phyloP scores from a whole-genome alignment of 2,797 vertebrate species.

The Melanotaenia boesemani region DNA sequence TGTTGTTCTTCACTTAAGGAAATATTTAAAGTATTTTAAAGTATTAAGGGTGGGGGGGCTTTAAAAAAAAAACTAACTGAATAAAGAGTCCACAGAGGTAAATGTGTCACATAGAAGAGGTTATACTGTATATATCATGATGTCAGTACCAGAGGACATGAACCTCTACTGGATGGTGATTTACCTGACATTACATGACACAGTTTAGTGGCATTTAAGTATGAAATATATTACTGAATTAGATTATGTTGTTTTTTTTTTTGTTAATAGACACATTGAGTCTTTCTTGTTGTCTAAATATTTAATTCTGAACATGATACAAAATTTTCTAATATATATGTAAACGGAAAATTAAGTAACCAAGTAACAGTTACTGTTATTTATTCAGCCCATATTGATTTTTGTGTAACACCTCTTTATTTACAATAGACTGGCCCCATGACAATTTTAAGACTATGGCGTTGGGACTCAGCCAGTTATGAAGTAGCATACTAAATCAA shows the following conservation, averaged over 20 bases:
- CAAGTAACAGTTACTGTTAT: constrained; percentile 5
- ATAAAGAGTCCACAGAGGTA: not conserved
- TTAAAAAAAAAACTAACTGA: not conserved
- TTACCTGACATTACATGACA: constrained; percentile 26
- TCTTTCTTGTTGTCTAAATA: not conserved
- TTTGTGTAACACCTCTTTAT: constrained; percentile 16
- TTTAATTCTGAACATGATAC: constrained; percentile 50
- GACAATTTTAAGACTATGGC: constrained; percentile 31
- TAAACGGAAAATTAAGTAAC: constrained; percentile 18
- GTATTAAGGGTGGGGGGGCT: no score
- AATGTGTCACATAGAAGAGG: constrained; percentile 16
- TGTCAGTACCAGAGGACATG: constrained; percentile 3
- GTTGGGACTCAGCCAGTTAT: constrained; percentile 17
- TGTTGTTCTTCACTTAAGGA: not conserved
- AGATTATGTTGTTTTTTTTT: not conserved
- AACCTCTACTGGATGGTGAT: constrained; percentile 48
- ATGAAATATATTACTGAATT: constrained; percentile 16
- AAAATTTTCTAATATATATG: constrained; percentile 27
- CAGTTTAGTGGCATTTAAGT: constrained; percentile 36
- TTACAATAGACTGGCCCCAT: constrained; percentile 43
- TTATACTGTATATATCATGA: constrained; percentile 6
- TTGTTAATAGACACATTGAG: not conserved
- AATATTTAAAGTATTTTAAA: no score
- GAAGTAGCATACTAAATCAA: constrained; percentile 49
- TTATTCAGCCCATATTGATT: constrained; percentile 24